phyloP scores from a whole-genome alignment of 2,113 vertebrate species.

The Ochotona princeps region DNA sequence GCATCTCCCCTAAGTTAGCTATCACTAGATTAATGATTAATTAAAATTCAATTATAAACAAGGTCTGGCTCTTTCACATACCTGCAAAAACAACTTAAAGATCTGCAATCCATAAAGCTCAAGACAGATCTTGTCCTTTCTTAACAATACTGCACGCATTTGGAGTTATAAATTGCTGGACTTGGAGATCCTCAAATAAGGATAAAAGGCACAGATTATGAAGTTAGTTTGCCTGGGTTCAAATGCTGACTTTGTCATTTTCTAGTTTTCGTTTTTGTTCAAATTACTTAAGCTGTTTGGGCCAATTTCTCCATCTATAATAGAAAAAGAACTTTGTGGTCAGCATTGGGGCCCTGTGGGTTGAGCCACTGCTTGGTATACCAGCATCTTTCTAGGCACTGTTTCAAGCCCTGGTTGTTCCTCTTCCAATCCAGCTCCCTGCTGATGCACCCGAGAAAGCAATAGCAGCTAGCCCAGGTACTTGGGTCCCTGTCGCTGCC shows the following conservation, averaged over 20 bases:
- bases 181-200: neutral
- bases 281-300: neutral
- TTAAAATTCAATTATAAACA: slow-evolving; percentile 10
- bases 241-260: neutral
- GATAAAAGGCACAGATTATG: neutral
- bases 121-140: neutral
- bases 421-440: too few relatives aligned
- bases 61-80: neutral
- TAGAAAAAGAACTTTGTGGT: neutral
- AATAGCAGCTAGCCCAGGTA: too few relatives aligned
- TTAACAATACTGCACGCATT: neutral
- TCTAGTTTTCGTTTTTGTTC: neutral
- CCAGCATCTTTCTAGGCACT: too few relatives aligned
- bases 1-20: neutral
- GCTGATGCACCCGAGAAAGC: too few relatives aligned
- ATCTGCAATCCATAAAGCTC: neutral
- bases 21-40: neutral
- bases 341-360: too few relatives aligned
- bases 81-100: neutral
- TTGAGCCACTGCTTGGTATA: too few relatives aligned
- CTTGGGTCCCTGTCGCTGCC: too few relatives aligned
- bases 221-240: neutral
- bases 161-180: neutral
- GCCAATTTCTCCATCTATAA: neutral
- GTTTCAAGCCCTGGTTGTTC: too few relatives aligned